Base-by-base conservation (phyloP, 2,113 vertebrate genomes). In the Hiodon alosoides region DNA sequence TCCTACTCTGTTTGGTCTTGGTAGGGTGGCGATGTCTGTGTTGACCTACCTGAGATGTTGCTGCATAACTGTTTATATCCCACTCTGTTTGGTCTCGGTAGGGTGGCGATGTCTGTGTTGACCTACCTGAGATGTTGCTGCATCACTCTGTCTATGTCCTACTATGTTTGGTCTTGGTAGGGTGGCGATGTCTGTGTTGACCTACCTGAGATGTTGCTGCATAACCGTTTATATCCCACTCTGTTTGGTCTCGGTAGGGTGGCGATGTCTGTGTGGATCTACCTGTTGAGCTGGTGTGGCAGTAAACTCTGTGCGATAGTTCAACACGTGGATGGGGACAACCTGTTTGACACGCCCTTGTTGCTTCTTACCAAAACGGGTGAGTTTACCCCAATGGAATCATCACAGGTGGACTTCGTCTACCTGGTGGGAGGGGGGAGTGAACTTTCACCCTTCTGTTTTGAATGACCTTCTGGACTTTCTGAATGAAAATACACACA, bases 211-310 rank as follows among this genome's bases (percentile, higher is more conserved):
- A 31, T 31, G 31, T 31, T 1, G 31, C 31, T 31, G 31, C 31
- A 31, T 31, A 31, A 31, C 31, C 31, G 9, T 51, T 31, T 31
- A 0, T 31, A 2, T 31, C 11, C 11, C 1, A 10, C 6, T 71
- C 3, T 72, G n/a, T 58, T 58, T 72, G 55, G 31, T 31, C 83
- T 57, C 79, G 85, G 58, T 79, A 98, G 95, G 85, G 89, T 93
- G 87, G 90, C 94, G 0, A 54, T 95, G 83, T 98, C 95, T 5
- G 68, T 95, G 86, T 97, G 96, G 95, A 82, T 98, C 10, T 98
- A 95, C 89, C 90, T 98, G 65, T 87, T 95, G 69, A 86, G 83
- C 79, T 79, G 90, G 84, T 98, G 97, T 86, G 84, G 87, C 70
- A 70, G 82, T 73, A 82, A 75, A 47, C 83, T 90, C 73, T 96